These are phyloP conservation scores for Latheticus oryzae DNA, from an alignment of 2,888 invertebrate species.

Conservation along the genomic window DNA sequence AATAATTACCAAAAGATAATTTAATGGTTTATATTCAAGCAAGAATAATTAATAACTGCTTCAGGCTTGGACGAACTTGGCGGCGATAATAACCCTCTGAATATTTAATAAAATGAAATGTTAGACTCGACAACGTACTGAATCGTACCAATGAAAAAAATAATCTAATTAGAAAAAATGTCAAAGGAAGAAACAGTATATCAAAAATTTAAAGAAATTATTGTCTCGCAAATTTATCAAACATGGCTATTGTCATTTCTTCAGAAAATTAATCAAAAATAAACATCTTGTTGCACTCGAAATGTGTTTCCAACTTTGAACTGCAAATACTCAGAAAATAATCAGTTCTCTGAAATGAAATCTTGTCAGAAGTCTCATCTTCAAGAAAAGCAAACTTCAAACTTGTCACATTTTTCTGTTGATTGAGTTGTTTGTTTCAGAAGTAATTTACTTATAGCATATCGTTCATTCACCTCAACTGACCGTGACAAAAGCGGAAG, in stretches of 20 bases:
- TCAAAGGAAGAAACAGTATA: too few relatives aligned
- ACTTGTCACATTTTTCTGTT: conserved; percentile 2
- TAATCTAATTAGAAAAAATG: too few relatives aligned
- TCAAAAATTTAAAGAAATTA: too few relatives aligned
- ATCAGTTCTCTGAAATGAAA: conserved; percentile 13
- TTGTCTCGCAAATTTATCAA: too few relatives aligned
- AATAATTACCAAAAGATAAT: conserved; percentile 18
- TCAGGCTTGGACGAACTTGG: conserved; percentile 21
- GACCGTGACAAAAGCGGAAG: conserved; percentile 15
- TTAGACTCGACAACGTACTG: too few relatives aligned
- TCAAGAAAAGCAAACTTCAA: neutral
- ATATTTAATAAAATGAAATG: conserved; percentile 12
- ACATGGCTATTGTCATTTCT: too few relatives aligned
- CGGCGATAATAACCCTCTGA: conserved; percentile 14
- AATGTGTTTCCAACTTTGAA: too few relatives aligned
- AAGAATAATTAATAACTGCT: conserved; percentile 26
- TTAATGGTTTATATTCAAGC: conserved; percentile 23
- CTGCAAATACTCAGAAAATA: too few relatives aligned
- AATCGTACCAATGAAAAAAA: too few relatives aligned
- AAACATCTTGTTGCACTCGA: too few relatives aligned
- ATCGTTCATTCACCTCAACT: conserved; percentile 26
- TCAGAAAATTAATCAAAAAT: too few relatives aligned
- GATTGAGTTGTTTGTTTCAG: conserved; percentile 26
- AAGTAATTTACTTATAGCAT: conserved; percentile 12
- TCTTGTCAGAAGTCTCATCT: neutral